These are phyloP conservation scores for Poecilia picta DNA, from an alignment of 2,797 vertebrate genomes.

Conservation along the genomic window DNA sequence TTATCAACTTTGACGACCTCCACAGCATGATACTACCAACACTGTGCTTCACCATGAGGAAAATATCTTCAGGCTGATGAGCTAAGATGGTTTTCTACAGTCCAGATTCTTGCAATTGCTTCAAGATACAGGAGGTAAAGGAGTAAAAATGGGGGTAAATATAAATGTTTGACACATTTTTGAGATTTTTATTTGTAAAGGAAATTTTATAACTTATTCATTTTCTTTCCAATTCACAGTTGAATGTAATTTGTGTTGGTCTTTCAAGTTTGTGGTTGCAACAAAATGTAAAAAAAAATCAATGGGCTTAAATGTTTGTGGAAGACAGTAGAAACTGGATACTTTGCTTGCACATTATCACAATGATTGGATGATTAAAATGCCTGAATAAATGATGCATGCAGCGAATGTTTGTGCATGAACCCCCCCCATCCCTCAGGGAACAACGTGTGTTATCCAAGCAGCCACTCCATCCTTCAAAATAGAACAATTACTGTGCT, in stretches of 20 bases:
- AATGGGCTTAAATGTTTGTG: not conserved
- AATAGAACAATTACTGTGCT: conserved; percentile 75
- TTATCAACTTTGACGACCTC: not conserved
- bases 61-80: not conserved
- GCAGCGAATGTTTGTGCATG: not conserved
- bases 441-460: conserved; percentile 51
- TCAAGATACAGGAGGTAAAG: not conserved
- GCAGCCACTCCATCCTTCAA: conserved; percentile 62
- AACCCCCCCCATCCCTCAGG: not conserved
- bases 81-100: not conserved
- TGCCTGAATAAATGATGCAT: conserved; percentile 26
- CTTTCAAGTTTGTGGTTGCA: not conserved
- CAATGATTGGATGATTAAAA: conserved; percentile 41
- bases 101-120: not conserved
- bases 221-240: not conserved
- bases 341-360: not conserved
- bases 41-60: not conserved
- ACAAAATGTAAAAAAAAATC: not conserved
- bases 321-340: not conserved
- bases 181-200: not conserved
- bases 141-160: not conserved
- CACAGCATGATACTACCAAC: not conserved
- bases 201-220: not conserved
- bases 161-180: not conserved
- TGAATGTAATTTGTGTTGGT: not conserved